Conservation (phyloP, 1,140 invertebrate species). For the Tetramorium parvispinum region DNA sequence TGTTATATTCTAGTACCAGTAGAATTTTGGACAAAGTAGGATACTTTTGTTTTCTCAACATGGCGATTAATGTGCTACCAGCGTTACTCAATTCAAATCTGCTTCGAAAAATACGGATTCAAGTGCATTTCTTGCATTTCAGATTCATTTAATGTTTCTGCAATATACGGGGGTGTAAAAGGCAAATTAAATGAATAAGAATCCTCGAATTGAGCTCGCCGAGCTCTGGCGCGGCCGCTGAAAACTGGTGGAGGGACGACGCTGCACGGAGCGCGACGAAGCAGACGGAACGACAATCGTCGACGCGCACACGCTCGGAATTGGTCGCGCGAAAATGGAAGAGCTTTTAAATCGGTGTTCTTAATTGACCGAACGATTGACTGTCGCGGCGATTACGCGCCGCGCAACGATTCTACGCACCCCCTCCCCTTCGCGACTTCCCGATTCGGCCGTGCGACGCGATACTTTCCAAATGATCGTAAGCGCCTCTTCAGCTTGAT, state of each 20-base stretch:
- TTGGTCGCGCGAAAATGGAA: slow-evolving; percentile 72
- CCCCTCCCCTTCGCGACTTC: neutral
- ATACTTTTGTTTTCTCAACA: slow-evolving; percentile 65
- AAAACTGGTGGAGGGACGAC: neutral
- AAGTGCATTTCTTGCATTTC: slow-evolving; percentile 80
- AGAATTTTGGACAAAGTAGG: slow-evolving; percentile 63
- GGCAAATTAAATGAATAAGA: slow-evolving; percentile 79
- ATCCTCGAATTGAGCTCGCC: slow-evolving; percentile 66
- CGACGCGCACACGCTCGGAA: slow-evolving; percentile 61
- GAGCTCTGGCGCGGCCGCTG: neutral
- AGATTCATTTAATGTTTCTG: slow-evolving; percentile 76
- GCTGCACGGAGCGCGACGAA: neutral
- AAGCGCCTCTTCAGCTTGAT: too few relatives aligned
- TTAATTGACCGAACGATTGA: slow-evolving; percentile 67
- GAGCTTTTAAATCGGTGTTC: slow-evolving; percentile 64
- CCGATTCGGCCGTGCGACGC: neutral
- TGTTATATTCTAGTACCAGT: too few relatives aligned
- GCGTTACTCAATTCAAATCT: slow-evolving; percentile 78
- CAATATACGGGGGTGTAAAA: slow-evolving; percentile 76
- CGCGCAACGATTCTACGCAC: neutral
- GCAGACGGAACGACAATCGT: neutral
- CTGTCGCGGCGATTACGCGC: slow-evolving; percentile 51
- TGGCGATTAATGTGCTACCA: slow-evolving; percentile 74
- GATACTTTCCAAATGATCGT: neutral
- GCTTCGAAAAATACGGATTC: slow-evolving; percentile 77